These are phyloP conservation scores for Poecilobothrus nobilitatus DNA, from an alignment of 2,888 invertebrate genomes.

Conservation along the genomic window DNA sequence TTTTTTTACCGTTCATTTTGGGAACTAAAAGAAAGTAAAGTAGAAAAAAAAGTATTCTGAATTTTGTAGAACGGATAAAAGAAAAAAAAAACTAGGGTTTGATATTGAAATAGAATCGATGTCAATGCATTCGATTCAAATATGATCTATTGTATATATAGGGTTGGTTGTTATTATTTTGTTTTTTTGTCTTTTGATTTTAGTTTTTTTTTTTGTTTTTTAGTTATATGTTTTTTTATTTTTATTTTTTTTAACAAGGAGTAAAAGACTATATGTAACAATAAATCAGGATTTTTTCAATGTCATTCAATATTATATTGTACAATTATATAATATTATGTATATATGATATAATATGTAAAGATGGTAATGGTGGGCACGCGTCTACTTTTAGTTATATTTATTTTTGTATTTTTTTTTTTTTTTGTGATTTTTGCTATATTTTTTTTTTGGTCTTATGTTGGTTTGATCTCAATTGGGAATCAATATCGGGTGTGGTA, in stretches of 20 bases:
- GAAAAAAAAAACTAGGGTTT: not conserved
- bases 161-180: not conserved
- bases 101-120: not conserved
- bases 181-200: too few relatives aligned
- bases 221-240: too few relatives aligned
- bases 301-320: not conserved
- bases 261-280: not conserved
- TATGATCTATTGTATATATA: not conserved
- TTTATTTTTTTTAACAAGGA: too few relatives aligned
- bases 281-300: conserved; percentile 3
- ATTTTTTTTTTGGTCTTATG: not conserved
- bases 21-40: too few relatives aligned
- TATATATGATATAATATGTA: too few relatives aligned
- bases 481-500: not conserved
- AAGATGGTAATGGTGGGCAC: not conserved
- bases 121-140: not conserved
- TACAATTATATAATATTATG: not conserved
- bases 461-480: not conserved
- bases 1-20: too few relatives aligned
- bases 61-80: not conserved
- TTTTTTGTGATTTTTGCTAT: too few relatives aligned
- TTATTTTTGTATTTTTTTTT: not conserved
- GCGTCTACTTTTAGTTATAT: not conserved
- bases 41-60: too few relatives aligned
- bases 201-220: too few relatives aligned